Evolutionary conservation across 2,113 vertebrate species (phyloP).

Genomic region (Hippocampus guttulatus): DNA sequence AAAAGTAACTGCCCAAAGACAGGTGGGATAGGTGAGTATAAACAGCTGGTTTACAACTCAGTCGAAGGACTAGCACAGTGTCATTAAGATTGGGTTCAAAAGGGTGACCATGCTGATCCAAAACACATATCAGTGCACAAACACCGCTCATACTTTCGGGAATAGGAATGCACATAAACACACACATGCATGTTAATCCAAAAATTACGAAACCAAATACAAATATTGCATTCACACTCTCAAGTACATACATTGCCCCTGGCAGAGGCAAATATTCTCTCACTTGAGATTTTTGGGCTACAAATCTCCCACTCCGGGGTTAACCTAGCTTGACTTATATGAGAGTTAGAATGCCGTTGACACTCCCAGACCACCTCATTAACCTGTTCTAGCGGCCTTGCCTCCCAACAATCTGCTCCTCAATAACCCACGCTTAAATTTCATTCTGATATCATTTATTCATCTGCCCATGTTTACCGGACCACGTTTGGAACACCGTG

Average conservation of each 20-base stretch:
- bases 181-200: conserved; percentile 31
- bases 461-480: conserved; percentile 54
- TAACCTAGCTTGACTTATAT: conserved; percentile 40
- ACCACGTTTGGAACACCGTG: conserved; percentile 27
- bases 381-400: conserved; percentile 50
- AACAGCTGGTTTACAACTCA: conserved; percentile 10
- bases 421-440: conserved; percentile 40
- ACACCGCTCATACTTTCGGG: conserved; percentile 14
- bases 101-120: conserved; percentile 29
- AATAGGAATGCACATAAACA: not conserved
- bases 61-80: conserved; percentile 52
- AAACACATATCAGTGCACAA: conserved; percentile 41
- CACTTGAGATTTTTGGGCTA: conserved; percentile 52
- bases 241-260: conserved; percentile 48
- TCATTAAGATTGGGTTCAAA: conserved; percentile 52
- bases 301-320: conserved; percentile 47
- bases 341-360: conserved; percentile 40
- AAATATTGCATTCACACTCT: conserved; percentile 21
- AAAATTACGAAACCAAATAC: conserved; percentile 37
- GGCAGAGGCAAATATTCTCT: conserved; percentile 58
- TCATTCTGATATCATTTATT: conserved; percentile 62
- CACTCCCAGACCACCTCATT: conserved; percentile 72
- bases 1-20: too few species aligned
- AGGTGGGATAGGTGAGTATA: too few species aligned
- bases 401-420: conserved; percentile 21